Conservation (phyloP, 2,797 vertebrate genomes). For the Buceros bicornis region DNA sequence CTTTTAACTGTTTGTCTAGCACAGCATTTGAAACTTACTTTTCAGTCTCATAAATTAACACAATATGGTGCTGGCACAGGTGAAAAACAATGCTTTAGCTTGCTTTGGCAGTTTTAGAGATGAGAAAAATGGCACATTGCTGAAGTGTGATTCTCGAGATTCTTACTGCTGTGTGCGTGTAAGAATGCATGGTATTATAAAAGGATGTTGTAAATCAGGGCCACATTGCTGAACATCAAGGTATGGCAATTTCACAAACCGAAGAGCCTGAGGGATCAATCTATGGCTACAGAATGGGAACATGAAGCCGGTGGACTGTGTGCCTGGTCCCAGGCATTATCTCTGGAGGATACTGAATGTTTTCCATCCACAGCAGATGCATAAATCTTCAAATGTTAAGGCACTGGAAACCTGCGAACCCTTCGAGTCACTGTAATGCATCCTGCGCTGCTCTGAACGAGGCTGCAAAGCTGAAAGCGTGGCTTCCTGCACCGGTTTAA, state of each 20-base stretch:
- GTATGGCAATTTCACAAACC: not conserved
- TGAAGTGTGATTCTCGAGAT: not conserved
- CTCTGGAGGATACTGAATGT: slow-evolving; percentile 20
- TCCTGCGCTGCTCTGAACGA: not conserved
- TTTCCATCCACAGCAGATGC: not conserved
- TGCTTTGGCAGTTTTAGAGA: not conserved
- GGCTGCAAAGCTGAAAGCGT: not conserved
- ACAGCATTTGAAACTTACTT: not conserved
- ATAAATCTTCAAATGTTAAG: not conserved
- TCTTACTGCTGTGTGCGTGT: not conserved
- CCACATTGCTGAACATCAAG: not conserved
- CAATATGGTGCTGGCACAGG: not conserved
- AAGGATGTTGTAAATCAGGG: not conserved
- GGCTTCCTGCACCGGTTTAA: not conserved
- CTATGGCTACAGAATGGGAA: slow-evolving; percentile 56
- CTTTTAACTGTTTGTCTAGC: not conserved
- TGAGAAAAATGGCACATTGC: not conserved
- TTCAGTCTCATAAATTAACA: not conserved
- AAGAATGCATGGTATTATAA: not conserved
- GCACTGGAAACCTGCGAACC: slow-evolving; percentile 8
- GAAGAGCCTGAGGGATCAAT: not conserved
- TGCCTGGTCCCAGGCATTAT: slow-evolving; percentile 59
- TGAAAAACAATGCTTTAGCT: not conserved
- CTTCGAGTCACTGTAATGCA: not conserved
- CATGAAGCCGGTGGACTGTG: slow-evolving; percentile 68